A percentile compares a stretch with the other conserved stretches of the same genome.
These are phyloP conservation scores for Channallabes apus DNA, from an alignment of 2,797 vertebrate genomes.

Conservation along the genomic window DNA sequence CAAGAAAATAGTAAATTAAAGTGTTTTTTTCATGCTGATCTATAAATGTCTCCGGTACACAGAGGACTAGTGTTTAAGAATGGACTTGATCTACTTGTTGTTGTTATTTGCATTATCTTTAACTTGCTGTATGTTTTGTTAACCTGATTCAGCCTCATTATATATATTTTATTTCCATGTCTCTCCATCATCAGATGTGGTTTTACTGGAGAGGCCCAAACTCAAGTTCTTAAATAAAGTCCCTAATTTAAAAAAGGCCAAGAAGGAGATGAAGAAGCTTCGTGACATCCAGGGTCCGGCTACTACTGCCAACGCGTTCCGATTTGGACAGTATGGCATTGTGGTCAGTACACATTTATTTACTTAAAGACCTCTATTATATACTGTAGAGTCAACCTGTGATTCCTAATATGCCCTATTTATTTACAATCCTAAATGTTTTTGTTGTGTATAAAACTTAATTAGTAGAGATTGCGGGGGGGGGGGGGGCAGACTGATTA, in stretches of 20 bases:
- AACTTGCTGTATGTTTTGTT: neutral
- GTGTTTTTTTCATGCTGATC: neutral
- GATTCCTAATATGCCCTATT: neutral
- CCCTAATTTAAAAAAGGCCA: slow-evolving; percentile 81
- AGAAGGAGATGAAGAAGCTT: slow-evolving; percentile 79
- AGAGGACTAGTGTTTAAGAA: neutral
- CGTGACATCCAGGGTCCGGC: slow-evolving; percentile 85
- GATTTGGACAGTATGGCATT: slow-evolving; percentile 83
- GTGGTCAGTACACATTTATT: too few relatives aligned
- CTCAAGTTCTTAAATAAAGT: slow-evolving; percentile 85
- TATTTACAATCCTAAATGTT: neutral
- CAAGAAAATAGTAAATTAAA: neutral
- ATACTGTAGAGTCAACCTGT: neutral
- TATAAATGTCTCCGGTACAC: neutral
- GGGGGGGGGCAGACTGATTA: too few relatives aligned
- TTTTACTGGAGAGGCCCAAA: slow-evolving; percentile 81
- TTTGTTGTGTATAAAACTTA: neutral
- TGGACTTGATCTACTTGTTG: neutral
- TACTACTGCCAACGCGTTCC: slow-evolving; percentile 73
- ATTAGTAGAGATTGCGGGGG: too few relatives aligned
- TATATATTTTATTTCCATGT: neutral
- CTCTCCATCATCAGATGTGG: slow-evolving; percentile 65
- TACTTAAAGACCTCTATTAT: neutral
- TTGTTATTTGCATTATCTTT: too few relatives aligned
- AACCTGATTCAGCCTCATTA: neutral